These are phyloP conservation scores for Hemaris fuciformis DNA, from an alignment of 2,888 invertebrate species.

Conservation along the genomic window DNA sequence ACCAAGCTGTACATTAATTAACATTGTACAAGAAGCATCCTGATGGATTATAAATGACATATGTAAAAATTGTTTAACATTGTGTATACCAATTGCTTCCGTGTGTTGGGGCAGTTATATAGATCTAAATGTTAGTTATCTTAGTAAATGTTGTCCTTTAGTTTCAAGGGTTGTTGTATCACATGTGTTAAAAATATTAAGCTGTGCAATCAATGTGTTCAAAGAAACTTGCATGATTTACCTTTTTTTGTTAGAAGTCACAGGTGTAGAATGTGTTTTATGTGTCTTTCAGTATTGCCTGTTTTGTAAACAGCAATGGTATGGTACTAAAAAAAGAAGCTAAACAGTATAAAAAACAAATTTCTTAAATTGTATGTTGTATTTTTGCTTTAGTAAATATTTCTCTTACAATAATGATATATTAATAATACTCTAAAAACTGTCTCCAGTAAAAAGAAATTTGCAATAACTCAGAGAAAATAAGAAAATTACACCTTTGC, in stretches of 20 bases:
- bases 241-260: not conserved
- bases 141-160: not conserved
- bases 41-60: not conserved
- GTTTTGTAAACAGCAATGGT: no score
- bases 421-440: no score
- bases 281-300: not conserved
- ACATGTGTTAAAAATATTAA: not conserved
- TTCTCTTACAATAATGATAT: no score
- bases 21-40: no score
- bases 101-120: not conserved
- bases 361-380: no score
- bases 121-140: not conserved
- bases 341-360: no score
- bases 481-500: no score
- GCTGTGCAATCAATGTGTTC: not conserved
- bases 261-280: not conserved
- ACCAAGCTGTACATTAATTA: not conserved
- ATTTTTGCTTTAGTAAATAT: no score
- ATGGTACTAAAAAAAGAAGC: no score
- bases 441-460: no score
- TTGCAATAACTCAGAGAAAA: no score
- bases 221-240: not conserved
- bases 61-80: not conserved
- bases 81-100: not conserved
- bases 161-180: not conserved